Conservation (phyloP, 2,113 vertebrate genomes). For the Hylia prasina region DNA sequence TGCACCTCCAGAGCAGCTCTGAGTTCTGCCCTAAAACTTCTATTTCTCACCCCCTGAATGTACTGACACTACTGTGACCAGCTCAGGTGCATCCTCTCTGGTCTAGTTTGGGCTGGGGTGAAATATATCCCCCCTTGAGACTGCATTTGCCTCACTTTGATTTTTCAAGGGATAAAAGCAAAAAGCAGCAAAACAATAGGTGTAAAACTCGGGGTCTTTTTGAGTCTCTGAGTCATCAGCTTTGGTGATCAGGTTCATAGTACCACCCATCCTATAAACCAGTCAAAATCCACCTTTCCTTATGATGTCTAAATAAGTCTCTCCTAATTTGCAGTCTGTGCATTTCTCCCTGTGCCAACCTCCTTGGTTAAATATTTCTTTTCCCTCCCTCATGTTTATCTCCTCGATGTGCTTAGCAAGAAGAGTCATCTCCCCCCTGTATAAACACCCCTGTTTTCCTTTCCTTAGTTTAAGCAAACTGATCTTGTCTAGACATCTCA, state of each 20-base stretch:
- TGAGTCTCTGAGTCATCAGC: background rate
- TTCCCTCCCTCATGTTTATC: background rate
- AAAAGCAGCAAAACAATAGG: background rate
- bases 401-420: background rate
- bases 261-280: background rate
- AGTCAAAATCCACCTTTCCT: background rate
- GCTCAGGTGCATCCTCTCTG: background rate
- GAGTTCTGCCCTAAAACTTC: background rate
- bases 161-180: background rate
- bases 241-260: background rate
- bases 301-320: background rate
- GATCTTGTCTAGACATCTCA: background rate
- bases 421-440: background rate
- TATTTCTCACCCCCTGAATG: background rate
- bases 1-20: background rate
- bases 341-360: background rate
- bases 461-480: background rate
- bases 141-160: background rate
- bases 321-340: background rate
- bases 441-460: background rate
- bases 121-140: background rate
- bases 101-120: background rate
- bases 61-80: background rate
- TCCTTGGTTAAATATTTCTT: slow-evolving; percentile 1
- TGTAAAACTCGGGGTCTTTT: background rate